These are phyloP conservation scores for Dallia pectoralis DNA, from an alignment of 2,797 vertebrate genomes.

Conservation along the genomic window DNA sequence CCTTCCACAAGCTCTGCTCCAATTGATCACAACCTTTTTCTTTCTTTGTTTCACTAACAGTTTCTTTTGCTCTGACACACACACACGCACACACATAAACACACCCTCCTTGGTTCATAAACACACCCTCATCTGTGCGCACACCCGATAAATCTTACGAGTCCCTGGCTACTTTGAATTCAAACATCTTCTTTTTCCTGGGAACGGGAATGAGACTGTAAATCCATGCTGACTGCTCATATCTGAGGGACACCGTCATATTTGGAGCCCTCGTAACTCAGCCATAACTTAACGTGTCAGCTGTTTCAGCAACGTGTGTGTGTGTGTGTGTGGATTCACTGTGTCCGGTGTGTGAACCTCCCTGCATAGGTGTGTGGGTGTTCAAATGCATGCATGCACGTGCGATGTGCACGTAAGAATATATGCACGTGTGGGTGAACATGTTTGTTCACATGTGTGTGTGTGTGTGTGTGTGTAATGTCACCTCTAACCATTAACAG, in stretches of 20 bases:
- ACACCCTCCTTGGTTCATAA: neutral
- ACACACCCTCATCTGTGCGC: neutral
- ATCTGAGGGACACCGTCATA: constrained; percentile 56
- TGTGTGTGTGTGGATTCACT: neutral
- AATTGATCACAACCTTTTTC: neutral
- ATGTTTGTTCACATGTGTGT: too few relatives aligned
- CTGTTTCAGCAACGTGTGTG: constrained; percentile 38
- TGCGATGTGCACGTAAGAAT: too few relatives aligned
- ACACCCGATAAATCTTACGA: constrained; percentile 2
- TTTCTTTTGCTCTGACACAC: neutral
- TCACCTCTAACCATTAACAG: neutral
- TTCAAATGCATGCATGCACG: neutral
- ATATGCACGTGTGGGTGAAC: too few relatives aligned
- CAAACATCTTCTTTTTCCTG: neutral
- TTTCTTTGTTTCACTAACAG: neutral
- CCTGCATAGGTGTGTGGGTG: neutral
- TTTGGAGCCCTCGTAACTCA: constrained; percentile 46
- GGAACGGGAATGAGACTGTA: neutral
- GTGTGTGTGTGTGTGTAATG: constrained; percentile 3
- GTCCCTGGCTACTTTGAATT: constrained; percentile 22
- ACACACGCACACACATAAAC: neutral
- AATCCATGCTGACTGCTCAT: constrained; percentile 46
- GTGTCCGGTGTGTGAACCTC: neutral
- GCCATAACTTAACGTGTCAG: constrained; percentile 41
- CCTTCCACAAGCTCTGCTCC: neutral